Base-by-base conservation (phyloP, 2,113 vertebrate genomes). In the Columbina picui region DNA sequence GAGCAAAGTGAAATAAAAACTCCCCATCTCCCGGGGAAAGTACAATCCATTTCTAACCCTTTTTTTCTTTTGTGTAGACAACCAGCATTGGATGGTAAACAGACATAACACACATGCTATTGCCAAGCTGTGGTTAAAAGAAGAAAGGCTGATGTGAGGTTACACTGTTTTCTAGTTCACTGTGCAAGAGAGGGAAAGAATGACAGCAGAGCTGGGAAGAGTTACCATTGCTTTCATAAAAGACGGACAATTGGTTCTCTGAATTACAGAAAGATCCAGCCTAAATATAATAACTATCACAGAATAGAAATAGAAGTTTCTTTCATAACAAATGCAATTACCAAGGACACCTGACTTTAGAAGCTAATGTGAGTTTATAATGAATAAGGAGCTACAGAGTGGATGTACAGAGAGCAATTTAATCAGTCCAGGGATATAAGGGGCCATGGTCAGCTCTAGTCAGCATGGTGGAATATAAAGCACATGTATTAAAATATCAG, bases 71-170 rank as follows among this genome's bases (percentile, higher is more conserved):
- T 63, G 22, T 26, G 45, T 12, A n/a, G 82, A 5, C 29, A 94
- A 43, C 25, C 7, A 3, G 39, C 50, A 71, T 14, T 1, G 2
- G 30, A 56, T 39, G 22, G 6, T 26, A 76, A 61, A 7, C 65
- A 70, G 79, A 27, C 21, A 22, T 2, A 43, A 65, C 45, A 69
- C 38, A 4, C 0, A 0, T 26, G 55, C 22, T 61, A 22, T 25
- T 63, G 38, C 56, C 55, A 68, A 41, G 45, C 34, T 5, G 1
- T 38, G n/a, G 45, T 13, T 79, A 53, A 78, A 84, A 88, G 74
- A 39, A 45, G 52, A 39, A 55, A 82, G 65, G 34, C 13, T 60
- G 23, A 25, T 38, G 39, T 39, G 81, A 75, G 34, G 34, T 27
- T 70, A 69, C 16, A 7, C 56, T 23, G 12, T 38, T 55, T 38